phyloP scores from a whole-genome alignment of 1,140 invertebrate genomes.

The Chironomus striatipennis region DNA sequence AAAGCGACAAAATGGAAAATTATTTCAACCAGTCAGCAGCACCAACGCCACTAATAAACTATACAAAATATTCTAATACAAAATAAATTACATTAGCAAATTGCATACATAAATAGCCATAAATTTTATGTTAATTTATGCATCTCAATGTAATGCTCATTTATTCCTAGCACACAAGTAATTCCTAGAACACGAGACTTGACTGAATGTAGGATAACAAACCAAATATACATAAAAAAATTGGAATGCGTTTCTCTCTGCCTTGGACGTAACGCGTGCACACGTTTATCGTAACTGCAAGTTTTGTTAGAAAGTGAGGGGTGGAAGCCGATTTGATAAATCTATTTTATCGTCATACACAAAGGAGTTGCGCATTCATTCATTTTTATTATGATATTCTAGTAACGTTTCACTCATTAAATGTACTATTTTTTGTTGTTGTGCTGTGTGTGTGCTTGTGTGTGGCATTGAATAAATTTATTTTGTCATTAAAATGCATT shows the following conservation, averaged over 20 bases:
- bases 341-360: slow-evolving; percentile 11
- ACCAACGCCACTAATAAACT: too few relatives aligned
- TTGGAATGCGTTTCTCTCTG: not conserved
- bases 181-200: too few relatives aligned
- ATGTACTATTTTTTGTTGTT: not conserved
- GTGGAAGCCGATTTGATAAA: slow-evolving; percentile 19
- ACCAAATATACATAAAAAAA: not conserved
- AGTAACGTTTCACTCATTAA: slow-evolving; percentile 13
- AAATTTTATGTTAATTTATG: slow-evolving; percentile 15
- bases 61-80: not conserved
- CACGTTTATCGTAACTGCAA: slow-evolving; percentile 11
- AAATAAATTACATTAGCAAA: not conserved
- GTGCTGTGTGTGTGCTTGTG: not conserved
- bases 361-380: not conserved
- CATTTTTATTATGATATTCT: not conserved
- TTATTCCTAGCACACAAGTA: not conserved
- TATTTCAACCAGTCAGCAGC: not conserved
- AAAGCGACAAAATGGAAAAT: too few relatives aligned
- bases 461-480: not conserved
- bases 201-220: not conserved
- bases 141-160: slow-evolving; percentile 12
- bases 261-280: not conserved
- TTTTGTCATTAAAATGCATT: not conserved
- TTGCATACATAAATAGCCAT: slow-evolving; percentile 13
- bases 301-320: not conserved